Conservation (phyloP, 2,888 invertebrate species). For the Andrena fulva region DNA sequence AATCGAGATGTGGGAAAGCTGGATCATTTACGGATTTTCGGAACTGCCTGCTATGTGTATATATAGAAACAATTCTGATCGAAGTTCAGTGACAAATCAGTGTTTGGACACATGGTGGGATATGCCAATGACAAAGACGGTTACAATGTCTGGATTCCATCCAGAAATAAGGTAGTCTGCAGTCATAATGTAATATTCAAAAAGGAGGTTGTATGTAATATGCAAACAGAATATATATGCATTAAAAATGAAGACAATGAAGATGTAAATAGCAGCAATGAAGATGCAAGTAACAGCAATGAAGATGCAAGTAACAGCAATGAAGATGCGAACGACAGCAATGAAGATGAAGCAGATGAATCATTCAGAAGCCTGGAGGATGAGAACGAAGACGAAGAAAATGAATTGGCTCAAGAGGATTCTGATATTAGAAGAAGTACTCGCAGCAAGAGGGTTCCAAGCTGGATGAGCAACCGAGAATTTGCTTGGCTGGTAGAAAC, state of each 20-base stretch:
- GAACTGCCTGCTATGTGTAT: background rate
- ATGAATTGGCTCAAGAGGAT: background rate
- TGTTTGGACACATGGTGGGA: background rate
- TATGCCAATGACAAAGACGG: conserved; percentile 1
- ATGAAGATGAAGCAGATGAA: background rate
- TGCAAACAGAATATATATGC: background rate
- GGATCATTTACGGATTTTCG: background rate
- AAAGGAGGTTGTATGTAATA: background rate
- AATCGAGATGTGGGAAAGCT: background rate
- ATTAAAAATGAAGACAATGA: background rate
- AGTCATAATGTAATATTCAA: conserved; percentile 4
- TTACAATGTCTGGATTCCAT: background rate
- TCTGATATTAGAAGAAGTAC: background rate
- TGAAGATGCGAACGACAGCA: background rate
- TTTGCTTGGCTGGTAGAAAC: background rate
- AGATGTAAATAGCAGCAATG: background rate
- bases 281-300: background rate
- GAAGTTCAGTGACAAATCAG: background rate
- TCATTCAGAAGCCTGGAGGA: too few species aligned
- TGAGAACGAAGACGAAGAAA: background rate
- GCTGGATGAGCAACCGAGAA: background rate
- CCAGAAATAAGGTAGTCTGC: background rate
- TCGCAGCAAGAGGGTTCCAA: background rate
- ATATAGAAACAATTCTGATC: background rate
- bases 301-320: background rate